phyloP scores from a whole-genome alignment of 2,888 invertebrate species.

The Rhopalosiphum nymphaeae region DNA sequence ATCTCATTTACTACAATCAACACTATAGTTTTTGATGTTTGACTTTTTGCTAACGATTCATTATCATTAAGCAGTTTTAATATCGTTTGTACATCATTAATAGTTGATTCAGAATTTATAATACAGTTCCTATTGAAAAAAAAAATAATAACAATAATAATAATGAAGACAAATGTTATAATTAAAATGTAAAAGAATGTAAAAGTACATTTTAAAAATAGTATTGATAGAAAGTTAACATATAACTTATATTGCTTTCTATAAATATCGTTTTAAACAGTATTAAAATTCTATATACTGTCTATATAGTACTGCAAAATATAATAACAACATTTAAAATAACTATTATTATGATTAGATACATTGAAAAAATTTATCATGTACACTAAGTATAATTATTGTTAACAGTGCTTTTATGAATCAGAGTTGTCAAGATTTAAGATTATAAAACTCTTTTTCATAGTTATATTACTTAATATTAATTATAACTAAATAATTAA shows the following conservation, averaged over 20 bases:
- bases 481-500: not conserved
- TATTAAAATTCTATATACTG: not conserved
- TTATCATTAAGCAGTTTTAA: conserved; percentile 54
- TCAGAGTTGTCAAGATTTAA: not conserved
- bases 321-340: not conserved
- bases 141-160: too few relatives aligned
- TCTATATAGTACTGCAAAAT: not conserved
- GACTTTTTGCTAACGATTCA: conserved; percentile 6
- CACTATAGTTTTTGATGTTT: conserved; percentile 48
- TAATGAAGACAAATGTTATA: not conserved
- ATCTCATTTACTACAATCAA: conserved; percentile 59
- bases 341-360: not conserved
- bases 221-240: not conserved
- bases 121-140: conserved; percentile 43
- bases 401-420: not conserved
- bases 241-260: not conserved
- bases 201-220: not conserved
- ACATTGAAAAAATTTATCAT: not conserved
- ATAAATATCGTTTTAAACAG: not conserved
- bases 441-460: not conserved
- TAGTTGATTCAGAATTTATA: not conserved
- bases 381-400: not conserved
- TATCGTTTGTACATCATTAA: conserved; percentile 34
- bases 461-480: not conserved
- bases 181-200: not conserved